Evolutionary conservation across 2,797 vertebrate species (phyloP).

Genomic region (Hozukius guyotensis): DNA sequence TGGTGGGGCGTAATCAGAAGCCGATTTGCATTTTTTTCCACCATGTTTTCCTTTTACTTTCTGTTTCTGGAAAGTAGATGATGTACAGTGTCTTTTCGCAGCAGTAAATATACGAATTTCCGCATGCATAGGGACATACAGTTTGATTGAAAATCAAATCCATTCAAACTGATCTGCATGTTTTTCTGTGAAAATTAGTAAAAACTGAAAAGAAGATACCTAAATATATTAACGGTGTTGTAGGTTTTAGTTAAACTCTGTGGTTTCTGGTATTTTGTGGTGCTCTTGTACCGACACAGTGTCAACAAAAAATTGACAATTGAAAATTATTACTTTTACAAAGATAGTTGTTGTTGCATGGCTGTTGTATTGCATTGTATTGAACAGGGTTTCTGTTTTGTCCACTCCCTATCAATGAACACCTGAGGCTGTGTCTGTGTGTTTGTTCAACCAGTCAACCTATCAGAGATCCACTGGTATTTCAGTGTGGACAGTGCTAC

Average conservation of each 20-base stretch:
- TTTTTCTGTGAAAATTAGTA: background rate
- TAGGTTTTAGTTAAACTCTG: background rate
- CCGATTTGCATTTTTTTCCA: no score
- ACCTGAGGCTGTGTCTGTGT: constrained; percentile 2
- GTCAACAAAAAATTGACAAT: background rate
- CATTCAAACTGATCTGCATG: background rate
- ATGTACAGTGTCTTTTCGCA: background rate
- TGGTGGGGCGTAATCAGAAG: no score
- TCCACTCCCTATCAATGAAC: constrained; percentile 8
- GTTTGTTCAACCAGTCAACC: constrained; percentile 11
- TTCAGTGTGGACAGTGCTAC: background rate
- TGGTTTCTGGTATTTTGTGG: background rate
- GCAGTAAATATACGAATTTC: background rate
- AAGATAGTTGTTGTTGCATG: background rate
- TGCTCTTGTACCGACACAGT: background rate
- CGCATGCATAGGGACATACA: background rate
- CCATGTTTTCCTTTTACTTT: no score
- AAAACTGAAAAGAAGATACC: background rate
- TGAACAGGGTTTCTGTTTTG: background rate
- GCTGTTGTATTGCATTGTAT: background rate
- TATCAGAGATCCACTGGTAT: constrained; percentile 16
- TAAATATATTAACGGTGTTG: background rate
- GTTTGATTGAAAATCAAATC: background rate
- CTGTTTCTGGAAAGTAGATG: no score
- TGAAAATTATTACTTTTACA: background rate